phyloP scores from a whole-genome alignment of 1,140 invertebrate species.

The Lerema accius region DNA sequence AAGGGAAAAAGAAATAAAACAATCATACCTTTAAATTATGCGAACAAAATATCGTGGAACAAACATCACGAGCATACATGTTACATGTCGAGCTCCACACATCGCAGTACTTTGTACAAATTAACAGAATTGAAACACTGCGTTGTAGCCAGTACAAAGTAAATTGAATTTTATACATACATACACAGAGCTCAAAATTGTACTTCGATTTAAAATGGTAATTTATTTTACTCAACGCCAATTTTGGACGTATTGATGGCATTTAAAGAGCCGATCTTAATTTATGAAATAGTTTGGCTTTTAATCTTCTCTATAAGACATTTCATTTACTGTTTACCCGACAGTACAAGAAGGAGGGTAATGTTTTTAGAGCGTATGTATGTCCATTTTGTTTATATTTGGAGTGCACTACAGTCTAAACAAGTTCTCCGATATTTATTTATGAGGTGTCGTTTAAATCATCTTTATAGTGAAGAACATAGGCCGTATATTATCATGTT shows the following conservation, averaged over 20 bases:
- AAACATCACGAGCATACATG: constrained; percentile 3
- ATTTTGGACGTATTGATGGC: not conserved
- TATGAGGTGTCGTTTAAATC: too few relatives aligned
- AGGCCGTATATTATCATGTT: too few relatives aligned
- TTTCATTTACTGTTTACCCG: too few relatives aligned
- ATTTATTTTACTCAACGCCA: constrained; percentile 1
- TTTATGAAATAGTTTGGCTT: not conserved
- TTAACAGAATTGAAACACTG: not conserved
- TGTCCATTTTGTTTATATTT: too few relatives aligned
- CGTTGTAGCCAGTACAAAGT: not conserved
- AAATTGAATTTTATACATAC: not conserved
- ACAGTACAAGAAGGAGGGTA: too few relatives aligned
- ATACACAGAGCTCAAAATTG: not conserved
- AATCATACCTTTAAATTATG: not conserved
- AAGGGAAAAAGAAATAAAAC: not conserved
- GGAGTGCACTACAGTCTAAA: too few relatives aligned
- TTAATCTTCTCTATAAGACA: too few relatives aligned
- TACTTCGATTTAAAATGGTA: not conserved
- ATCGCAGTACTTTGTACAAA: not conserved
- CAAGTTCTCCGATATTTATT: too few relatives aligned
- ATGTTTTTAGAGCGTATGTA: too few relatives aligned
- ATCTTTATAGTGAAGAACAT: too few relatives aligned
- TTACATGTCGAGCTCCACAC: not conserved
- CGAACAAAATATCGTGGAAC: not conserved
- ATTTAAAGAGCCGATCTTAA: not conserved